Conservation (phyloP, 2,797 vertebrate genomes). For the Okamejei kenojei region DNA sequence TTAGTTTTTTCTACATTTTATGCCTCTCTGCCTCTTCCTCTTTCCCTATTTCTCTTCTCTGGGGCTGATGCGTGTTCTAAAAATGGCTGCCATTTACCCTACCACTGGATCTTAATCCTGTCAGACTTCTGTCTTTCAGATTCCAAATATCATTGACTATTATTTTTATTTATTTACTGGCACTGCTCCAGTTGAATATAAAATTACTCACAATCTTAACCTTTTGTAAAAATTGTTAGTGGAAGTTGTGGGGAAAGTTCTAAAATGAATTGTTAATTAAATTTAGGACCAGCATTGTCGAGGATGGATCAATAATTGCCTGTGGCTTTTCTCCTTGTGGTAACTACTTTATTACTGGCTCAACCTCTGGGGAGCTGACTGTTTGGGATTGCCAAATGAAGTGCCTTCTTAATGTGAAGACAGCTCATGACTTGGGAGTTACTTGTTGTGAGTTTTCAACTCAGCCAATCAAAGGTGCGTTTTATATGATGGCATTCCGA, state of each 20-base stretch:
- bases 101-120: not conserved
- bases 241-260: not conserved
- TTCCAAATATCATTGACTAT: not conserved
- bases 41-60: not conserved
- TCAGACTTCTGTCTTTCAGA: not conserved
- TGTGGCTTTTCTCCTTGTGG: slow-evolving; percentile 82
- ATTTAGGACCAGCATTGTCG: slow-evolving; percentile 69
- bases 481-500: not conserved
- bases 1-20: not conserved
- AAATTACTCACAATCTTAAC: not conserved
- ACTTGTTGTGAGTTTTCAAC: slow-evolving; percentile 81
- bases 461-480: slow-evolving; percentile 45
- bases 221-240: not conserved
- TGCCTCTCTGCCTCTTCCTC: not conserved
- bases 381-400: slow-evolving; percentile 80
- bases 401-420: slow-evolving; percentile 73
- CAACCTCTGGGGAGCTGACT: slow-evolving; percentile 83
- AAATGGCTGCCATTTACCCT: not conserved
- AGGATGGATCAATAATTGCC: slow-evolving; percentile 76
- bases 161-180: not conserved
- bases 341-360: slow-evolving; percentile 78
- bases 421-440: slow-evolving; percentile 85
- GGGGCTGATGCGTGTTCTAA: not conserved
- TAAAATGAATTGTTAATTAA: not conserved
- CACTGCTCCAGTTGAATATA: not conserved